Percentiles rank a stretch among this genome's conserved stretches.
Conservation (phyloP, 2,888 invertebrate genomes). For the Operophtera brumata region DNA sequence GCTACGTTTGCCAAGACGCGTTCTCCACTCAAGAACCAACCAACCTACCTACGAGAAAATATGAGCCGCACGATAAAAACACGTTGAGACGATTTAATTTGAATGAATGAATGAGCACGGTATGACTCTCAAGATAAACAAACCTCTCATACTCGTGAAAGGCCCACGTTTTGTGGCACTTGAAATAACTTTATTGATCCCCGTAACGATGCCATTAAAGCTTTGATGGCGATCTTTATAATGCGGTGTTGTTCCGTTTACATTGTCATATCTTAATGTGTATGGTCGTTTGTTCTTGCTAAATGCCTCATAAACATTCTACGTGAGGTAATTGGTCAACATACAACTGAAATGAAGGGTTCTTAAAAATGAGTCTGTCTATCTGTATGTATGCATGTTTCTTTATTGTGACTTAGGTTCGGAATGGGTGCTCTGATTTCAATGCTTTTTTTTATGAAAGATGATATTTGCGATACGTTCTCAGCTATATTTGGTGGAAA, state of each 20-base stretch:
- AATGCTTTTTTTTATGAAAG: too few relatives aligned
- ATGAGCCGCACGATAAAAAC: too few relatives aligned
- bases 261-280: constrained; percentile 37
- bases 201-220: constrained; percentile 37
- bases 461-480: too few relatives aligned
- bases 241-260: constrained; percentile 33
- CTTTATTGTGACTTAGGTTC: too few relatives aligned
- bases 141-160: neutral
- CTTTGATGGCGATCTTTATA: constrained; percentile 46
- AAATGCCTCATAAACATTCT: constrained; percentile 11
- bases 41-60: too few relatives aligned
- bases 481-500: too few relatives aligned
- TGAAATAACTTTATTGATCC: constrained; percentile 54
- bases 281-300: constrained; percentile 17
- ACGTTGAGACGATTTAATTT: too few relatives aligned
- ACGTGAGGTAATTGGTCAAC: constrained; percentile 6
- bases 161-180: constrained; percentile 23
- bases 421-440: too few relatives aligned
- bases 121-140: neutral
- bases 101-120: too few relatives aligned
- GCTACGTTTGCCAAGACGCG: too few relatives aligned
- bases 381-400: too few relatives aligned
- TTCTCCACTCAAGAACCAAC: too few relatives aligned
- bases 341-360: neutral
- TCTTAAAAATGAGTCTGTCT: neutral